Conservation (phyloP, 1,140 invertebrate species). For the Vollenhovia emeryi region DNA sequence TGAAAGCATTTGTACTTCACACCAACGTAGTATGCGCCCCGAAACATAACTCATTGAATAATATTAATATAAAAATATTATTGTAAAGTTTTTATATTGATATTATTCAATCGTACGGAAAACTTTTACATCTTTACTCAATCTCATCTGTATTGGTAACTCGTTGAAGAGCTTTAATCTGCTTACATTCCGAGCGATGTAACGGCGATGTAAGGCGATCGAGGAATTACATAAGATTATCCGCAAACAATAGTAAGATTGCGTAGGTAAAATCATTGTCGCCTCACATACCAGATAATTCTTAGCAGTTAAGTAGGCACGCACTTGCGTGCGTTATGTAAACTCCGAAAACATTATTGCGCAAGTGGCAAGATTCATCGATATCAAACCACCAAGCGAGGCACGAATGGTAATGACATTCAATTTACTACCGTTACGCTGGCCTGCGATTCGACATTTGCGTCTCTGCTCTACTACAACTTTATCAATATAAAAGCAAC, state of each 20-base stretch:
- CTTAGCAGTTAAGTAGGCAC: neutral
- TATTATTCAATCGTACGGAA: neutral
- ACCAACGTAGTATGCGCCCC: neutral
- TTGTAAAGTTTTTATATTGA: too few relatives aligned
- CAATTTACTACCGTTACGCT: neutral
- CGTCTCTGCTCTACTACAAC: neutral
- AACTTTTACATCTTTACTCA: slow-evolving; percentile 5
- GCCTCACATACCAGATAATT: slow-evolving; percentile 39
- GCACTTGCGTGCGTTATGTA: slow-evolving; percentile 45
- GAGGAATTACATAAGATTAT: slow-evolving; percentile 53
- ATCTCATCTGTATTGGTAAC: neutral
- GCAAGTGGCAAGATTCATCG: slow-evolving; percentile 46
- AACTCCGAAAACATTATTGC: slow-evolving; percentile 47
- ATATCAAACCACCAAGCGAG: neutral
- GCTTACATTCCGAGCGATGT: neutral
- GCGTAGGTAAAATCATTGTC: slow-evolving; percentile 57
- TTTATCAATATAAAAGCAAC: neutral
- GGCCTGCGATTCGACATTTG: slow-evolving; percentile 27
- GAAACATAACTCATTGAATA: neutral
- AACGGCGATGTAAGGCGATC: neutral
- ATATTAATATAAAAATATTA: slow-evolving; percentile 27
- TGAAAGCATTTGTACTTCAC: slow-evolving; percentile 63
- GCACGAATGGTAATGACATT: slow-evolving; percentile 53
- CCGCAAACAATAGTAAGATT: slow-evolving; percentile 46
- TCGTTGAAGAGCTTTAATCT: slow-evolving; percentile 37